Evolutionary conservation across 2,113 vertebrate genomes (phyloP).

Genomic region (Osmerus mordax): DNA sequence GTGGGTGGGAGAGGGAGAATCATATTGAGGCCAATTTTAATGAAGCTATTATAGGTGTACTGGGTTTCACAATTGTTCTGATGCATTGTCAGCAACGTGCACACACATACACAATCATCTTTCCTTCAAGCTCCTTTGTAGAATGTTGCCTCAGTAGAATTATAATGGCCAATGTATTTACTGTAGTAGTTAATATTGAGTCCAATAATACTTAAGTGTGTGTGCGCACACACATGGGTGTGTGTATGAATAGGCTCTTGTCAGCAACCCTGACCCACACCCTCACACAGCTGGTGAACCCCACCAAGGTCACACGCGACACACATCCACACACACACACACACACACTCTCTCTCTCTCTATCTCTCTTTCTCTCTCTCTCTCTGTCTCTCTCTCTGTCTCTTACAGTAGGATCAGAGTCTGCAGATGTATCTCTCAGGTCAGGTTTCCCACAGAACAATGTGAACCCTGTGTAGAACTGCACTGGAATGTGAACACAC

Average conservation of each 20-base stretch:
- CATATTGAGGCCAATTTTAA: constrained; percentile 4
- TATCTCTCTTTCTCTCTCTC: too few relatives aligned
- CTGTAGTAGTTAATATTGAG: constrained; percentile 14
- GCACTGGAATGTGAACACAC: constrained; percentile 59
- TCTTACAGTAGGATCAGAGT: constrained; percentile 28
- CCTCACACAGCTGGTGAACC: constrained; percentile 71
- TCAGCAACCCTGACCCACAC: constrained; percentile 55
- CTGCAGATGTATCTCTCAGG: constrained; percentile 63
- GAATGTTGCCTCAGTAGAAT: neutral
- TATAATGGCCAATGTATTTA: constrained; percentile 21
- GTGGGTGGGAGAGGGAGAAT: constrained; percentile 20
- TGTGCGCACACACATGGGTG: constrained; percentile 9
- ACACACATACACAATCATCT: constrained; percentile 40
- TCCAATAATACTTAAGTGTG: neutral
- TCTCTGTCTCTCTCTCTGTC: neutral
- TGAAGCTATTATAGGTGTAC: too few relatives aligned
- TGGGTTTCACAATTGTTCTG: constrained; percentile 12
- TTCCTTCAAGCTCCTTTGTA: neutral
- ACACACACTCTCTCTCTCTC: neutral
- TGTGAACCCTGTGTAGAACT: constrained; percentile 66
- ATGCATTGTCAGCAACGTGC: neutral
- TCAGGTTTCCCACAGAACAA: constrained; percentile 74
- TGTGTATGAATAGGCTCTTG: constrained; percentile 36
- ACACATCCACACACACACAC: constrained; percentile 26
- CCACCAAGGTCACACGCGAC: constrained; percentile 63